Base-by-base conservation (phyloP, 2,797 vertebrate species). In the Apogon hyalosoma region DNA sequence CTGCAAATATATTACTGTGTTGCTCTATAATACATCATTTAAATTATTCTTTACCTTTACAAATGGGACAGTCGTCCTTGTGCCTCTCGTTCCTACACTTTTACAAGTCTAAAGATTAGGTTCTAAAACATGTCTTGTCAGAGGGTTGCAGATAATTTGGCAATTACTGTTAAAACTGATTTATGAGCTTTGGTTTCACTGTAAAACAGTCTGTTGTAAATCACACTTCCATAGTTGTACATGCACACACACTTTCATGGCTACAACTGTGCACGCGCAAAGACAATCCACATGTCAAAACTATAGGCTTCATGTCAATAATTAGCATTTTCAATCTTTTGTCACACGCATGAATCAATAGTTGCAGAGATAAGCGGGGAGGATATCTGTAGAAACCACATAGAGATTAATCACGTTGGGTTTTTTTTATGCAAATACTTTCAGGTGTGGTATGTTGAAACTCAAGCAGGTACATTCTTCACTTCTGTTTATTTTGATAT, bases 151-250 rank as follows among this genome's bases (percentile, higher is more conserved):
- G 75, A 80, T 87, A 88, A 85, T 84, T 83, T 83, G 86, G 80
- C 72, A 21, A 72, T 89, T 88, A 82, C 60, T 75, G 42, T 51
- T 79, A 76, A 50, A 42, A 57, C 6, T 92, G 90, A 94, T 94
- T 92, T 90, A 94, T 84, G 74, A 80, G 70, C 67, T 56, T 69
- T 73, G 16, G 62, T 81, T 86, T 87, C 63, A 80, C 77, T 90
- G 64, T 88, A 78, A 90, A 92, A 42, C 80, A 92, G 84, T 39
- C 6, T 0, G 0, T 28, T 79, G 71, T 94, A 94, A 95, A 94
- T 94, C 89, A 93, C 66, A 40, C 28, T 38, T 59, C 63, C 64
- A 19, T 19, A 43, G 31, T 13, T 56, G 39, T 69, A 19, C 62
- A 21, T 45, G 19, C 36, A 24, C 47, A 49, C 8, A 66, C 13